Conservation (phyloP, 2,113 vertebrate genomes). For the Microtus richardsoni region DNA sequence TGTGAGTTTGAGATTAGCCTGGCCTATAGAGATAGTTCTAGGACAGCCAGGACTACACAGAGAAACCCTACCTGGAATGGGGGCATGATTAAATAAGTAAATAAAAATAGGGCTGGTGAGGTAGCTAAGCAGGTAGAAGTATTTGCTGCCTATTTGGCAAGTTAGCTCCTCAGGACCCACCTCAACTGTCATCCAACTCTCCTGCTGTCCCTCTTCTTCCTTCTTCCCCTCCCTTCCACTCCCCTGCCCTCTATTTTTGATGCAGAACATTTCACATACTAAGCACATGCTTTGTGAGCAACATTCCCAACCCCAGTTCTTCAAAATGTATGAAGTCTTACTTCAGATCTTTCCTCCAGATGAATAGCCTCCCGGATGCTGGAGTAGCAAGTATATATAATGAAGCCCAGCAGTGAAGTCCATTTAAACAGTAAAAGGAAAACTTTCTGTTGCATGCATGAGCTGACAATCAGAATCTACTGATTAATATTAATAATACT, state of each 20-base stretch:
- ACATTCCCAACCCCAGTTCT: not conserved
- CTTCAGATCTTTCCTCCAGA: not conserved
- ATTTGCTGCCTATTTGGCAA: not conserved
- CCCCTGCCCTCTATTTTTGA: not conserved
- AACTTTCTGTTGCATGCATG: not conserved
- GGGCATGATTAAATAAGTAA: not conserved
- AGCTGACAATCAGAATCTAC: not conserved
- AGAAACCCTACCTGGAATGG: not conserved
- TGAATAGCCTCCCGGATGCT: not conserved
- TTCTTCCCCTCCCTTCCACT: not conserved
- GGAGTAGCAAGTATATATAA: not conserved
- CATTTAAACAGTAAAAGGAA: not conserved
- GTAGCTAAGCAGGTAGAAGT: not conserved
- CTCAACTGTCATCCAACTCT: not conserved
- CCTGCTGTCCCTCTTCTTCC: not conserved
- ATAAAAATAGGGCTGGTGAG: not conserved
- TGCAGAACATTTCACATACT: not conserved
- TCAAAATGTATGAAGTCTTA: not conserved
- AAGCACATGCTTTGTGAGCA: not conserved
- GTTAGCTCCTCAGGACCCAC: not conserved
- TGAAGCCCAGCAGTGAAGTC: not conserved
- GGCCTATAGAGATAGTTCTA: no score
- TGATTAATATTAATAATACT: not conserved
- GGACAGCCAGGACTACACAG: not conserved
- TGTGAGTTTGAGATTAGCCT: no score